Conservation (phyloP, 2,797 vertebrate species). For the Sorex maritimensis region DNA sequence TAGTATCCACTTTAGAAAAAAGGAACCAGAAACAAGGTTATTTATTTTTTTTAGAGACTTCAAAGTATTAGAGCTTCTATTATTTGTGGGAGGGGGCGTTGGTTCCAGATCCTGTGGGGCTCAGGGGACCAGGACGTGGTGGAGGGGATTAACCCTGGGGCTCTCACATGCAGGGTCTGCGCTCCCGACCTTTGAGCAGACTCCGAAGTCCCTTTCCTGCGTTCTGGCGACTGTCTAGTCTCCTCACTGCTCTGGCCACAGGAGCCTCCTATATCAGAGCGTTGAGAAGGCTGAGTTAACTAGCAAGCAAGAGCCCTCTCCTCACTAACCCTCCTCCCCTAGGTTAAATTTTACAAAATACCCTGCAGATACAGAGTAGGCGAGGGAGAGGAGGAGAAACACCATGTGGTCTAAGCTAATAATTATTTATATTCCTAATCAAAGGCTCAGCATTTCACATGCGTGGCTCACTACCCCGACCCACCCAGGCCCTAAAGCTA, state of each 20-base stretch:
- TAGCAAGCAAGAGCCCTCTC: background rate
- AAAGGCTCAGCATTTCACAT: constrained; percentile 85
- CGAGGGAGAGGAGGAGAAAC: constrained; percentile 68
- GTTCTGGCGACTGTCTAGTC: background rate
- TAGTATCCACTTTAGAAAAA: constrained; percentile 42
- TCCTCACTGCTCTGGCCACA: background rate
- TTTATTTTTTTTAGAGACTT: background rate
- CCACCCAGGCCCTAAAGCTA: constrained; percentile 86
- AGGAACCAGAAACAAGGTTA: background rate
- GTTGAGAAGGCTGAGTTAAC: constrained; percentile 37
- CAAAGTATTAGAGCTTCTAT: background rate
- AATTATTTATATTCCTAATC: constrained; percentile 89
- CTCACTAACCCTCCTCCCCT: background rate
- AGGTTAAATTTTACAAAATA: constrained; percentile 66
- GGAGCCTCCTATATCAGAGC: constrained; percentile 9
- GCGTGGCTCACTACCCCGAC: constrained; percentile 72
- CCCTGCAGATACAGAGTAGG: constrained; percentile 61
- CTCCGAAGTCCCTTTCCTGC: background rate
- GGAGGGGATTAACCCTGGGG: no score
- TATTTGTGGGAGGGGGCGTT: no score
- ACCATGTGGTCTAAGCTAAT: constrained; percentile 85
- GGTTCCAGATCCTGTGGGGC: no score
- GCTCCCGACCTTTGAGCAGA: no score
- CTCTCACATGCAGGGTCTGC: no score
- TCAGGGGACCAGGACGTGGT: no score